Conservation (phyloP, 1,140 invertebrate genomes). For the Mylabris phalerata region DNA sequence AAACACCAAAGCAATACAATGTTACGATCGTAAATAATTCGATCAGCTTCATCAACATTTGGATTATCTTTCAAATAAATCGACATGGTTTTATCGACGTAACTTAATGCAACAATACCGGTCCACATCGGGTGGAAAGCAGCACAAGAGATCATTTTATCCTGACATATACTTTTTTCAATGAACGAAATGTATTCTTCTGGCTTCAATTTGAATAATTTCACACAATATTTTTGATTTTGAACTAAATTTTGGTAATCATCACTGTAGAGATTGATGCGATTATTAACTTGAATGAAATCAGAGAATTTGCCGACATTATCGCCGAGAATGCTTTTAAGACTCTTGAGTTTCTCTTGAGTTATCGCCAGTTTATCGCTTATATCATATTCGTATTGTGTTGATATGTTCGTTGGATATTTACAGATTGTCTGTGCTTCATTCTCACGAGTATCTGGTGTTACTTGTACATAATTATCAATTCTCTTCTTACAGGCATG, state of each 20-base stretch:
- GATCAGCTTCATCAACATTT: constrained; percentile 28
- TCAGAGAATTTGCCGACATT: constrained; percentile 36
- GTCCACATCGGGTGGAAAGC: constrained; percentile 63
- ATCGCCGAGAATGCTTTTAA: constrained; percentile 24
- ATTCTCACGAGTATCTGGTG: constrained; percentile 40
- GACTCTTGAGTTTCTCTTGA: constrained; percentile 29
- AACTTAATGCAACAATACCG: constrained; percentile 57
- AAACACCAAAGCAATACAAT: constrained; percentile 67
- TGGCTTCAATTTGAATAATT: not conserved
- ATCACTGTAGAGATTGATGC: constrained; percentile 58
- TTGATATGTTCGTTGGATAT: constrained; percentile 45
- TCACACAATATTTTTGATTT: not conserved
- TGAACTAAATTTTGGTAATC: constrained; percentile 46
- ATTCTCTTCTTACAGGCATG: constrained; percentile 51
- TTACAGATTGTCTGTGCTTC: constrained; percentile 57
- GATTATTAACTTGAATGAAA: constrained; percentile 49
- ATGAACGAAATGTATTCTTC: constrained; percentile 53
- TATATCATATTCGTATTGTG: constrained; percentile 49
- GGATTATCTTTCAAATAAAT: constrained; percentile 19
- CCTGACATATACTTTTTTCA: constrained; percentile 50
- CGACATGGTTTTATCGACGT: constrained; percentile 46
- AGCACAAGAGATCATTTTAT: constrained; percentile 57
- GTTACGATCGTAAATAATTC: constrained; percentile 48
- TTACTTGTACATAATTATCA: constrained; percentile 48
- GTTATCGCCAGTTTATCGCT: constrained; percentile 22